Percentiles rank a stretch among this genome's conserved stretches.
Conservation (phyloP, 2,113 vertebrate genomes). For the Melanerpes aurifrons region DNA sequence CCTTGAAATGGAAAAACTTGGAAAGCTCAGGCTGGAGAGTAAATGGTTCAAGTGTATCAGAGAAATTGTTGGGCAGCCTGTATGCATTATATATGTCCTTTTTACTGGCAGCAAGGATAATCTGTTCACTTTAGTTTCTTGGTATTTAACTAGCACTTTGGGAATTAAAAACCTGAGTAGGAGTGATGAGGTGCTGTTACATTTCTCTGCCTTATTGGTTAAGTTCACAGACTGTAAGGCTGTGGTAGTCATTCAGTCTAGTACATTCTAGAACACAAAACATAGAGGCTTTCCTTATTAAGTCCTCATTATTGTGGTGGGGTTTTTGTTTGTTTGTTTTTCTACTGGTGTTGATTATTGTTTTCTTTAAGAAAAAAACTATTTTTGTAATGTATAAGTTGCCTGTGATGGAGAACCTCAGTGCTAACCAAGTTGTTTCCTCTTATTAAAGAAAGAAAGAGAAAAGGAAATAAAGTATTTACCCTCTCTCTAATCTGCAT, state of each 20-base stretch:
- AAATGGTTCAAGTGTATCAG: background rate
- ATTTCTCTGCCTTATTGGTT: background rate
- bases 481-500: background rate
- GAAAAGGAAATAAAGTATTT: background rate
- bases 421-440: background rate
- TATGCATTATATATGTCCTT: background rate
- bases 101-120: background rate
- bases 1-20: background rate
- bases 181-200: background rate
- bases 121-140: background rate
- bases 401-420: background rate
- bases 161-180: background rate
- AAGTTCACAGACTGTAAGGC: background rate
- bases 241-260: background rate
- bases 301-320: background rate
- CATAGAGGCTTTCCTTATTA: background rate
- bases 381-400: background rate
- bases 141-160: background rate
- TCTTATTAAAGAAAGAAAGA: background rate
- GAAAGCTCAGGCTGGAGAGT: background rate
- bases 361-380: background rate
- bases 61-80: background rate
- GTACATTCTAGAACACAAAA: background rate
- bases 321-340: background rate
- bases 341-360: no score